Base-by-base conservation (phyloP, 2,797 vertebrate genomes). In the Toxotes lorentzi region DNA sequence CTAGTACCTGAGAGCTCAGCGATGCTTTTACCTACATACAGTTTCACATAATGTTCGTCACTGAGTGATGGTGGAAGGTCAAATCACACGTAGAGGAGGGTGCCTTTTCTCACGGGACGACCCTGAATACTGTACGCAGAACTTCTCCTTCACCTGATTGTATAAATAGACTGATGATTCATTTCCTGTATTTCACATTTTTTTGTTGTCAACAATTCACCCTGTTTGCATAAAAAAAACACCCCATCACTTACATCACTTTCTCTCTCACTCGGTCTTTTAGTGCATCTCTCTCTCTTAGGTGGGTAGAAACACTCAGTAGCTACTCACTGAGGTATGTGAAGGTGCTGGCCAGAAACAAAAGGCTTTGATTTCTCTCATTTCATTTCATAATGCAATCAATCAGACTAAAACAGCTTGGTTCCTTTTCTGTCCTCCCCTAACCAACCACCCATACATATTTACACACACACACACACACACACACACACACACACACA, bases 361-460 rank as follows among this genome's bases (percentile, higher is more conserved):
- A 84, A 81, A 84, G 35, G 54, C 68, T 86, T 85, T 87, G 76
- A 89, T 90, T 92, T 91, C 76, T 75, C 84, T 89, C 81, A 85
- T 88, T 91, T 91, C 81, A 74, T 91, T 93, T 93, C 90, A 92
- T 94, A 92, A 94, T 92, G 86, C 81, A 93, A 93, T 94, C 91
- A 93, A 89, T 94, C 90, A 90, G 88, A 84, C 85, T 85, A 81
- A 91, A 92, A 78, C 85, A 83, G 59, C 78, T 73, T 27, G 59
- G 78, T 56, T 89, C 77, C 84, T 78, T 88, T 81, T 75, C 83
- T 79, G 83, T 84, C 81, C 83, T 85, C 70, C 82, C 73, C 84
- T 79, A 86, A 86, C 86, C 84, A 86, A 71, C 76, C 89, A 84
- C 53, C 62, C 86, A 81, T 85, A 85, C 87, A 90, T 87, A 90